Conservation (phyloP, 1,140 invertebrate species). For the Euwallacea similis region DNA sequence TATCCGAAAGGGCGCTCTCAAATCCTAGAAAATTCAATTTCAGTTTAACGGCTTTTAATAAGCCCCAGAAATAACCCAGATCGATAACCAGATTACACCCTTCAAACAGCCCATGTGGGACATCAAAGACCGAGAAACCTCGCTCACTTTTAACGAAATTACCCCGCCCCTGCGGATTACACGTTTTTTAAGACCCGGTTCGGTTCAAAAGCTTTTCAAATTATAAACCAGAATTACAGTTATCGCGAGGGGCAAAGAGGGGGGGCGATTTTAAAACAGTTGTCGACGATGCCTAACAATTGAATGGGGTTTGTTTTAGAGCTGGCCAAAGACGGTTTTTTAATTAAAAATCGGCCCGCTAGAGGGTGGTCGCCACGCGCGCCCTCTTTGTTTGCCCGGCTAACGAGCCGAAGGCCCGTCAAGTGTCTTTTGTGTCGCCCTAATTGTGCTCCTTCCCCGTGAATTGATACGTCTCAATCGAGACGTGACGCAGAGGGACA, state of each 20-base stretch:
- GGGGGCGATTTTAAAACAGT: not conserved
- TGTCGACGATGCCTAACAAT: not conserved
- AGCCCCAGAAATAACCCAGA: not conserved
- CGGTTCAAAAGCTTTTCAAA: not conserved
- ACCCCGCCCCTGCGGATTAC: not conserved
- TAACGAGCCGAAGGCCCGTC: not conserved
- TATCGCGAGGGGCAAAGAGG: not conserved
- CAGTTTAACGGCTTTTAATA: not conserved
- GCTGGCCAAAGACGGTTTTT: not conserved
- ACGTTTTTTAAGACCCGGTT: not conserved
- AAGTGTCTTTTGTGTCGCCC: not conserved
- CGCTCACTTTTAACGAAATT: slow-evolving; percentile 1
- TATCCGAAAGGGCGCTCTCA: not conserved
- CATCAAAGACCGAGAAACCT: not conserved
- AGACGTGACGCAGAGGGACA: too few species aligned
- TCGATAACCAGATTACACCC: too few species aligned
- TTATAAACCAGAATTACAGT: slow-evolving; percentile 5
- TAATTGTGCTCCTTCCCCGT: not conserved
- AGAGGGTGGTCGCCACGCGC: not conserved
- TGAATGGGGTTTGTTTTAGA: not conserved
- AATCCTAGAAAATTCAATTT: not conserved
- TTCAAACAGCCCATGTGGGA: not conserved
- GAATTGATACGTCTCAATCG: too few species aligned
- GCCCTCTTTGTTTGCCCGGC: not conserved
- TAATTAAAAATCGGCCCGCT: not conserved